A percentile compares a stretch with the other conserved stretches of the same genome.
Conservation (phyloP, 2,113 vertebrate genomes). For the Notothenia coriiceps region DNA sequence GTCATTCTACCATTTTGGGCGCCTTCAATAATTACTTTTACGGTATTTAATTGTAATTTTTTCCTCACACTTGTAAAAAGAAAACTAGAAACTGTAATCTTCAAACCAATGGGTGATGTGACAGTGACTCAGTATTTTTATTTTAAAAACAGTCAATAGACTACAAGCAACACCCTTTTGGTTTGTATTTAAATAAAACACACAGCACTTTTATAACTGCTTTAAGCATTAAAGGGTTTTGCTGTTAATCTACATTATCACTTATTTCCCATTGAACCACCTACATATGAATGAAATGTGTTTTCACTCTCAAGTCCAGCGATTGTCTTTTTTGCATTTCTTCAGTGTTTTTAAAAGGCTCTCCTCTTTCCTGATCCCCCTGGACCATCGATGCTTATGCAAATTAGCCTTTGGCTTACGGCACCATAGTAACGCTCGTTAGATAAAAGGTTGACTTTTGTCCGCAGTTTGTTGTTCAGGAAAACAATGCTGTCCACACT, state of each 20-base stretch:
- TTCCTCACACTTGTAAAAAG: no score
- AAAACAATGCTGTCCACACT: constrained; percentile 7
- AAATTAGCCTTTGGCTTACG: constrained; percentile 59
- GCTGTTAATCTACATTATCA: neutral
- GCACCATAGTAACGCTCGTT: constrained; percentile 78
- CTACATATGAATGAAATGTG: neutral
- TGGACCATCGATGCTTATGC: constrained; percentile 31
- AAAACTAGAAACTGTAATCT: no score
- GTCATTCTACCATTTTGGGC: no score
- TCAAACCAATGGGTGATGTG: no score
- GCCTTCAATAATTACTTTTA: no score
- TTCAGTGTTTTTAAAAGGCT: neutral
- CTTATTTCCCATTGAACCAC: neutral
- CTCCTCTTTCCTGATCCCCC: constrained; percentile 18
- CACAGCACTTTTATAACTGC: no score
- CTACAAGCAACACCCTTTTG: neutral
- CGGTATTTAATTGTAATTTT: no score
- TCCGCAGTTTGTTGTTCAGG: constrained; percentile 44
- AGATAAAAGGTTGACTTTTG: constrained; percentile 63
- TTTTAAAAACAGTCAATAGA: neutral
- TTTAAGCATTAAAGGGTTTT: neutral
- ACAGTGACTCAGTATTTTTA: no score
- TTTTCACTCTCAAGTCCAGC: neutral
- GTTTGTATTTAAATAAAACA: neutral
- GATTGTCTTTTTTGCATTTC: neutral